phyloP scores from a whole-genome alignment of 2,113 vertebrate species.

The Xenopus borealis region DNA sequence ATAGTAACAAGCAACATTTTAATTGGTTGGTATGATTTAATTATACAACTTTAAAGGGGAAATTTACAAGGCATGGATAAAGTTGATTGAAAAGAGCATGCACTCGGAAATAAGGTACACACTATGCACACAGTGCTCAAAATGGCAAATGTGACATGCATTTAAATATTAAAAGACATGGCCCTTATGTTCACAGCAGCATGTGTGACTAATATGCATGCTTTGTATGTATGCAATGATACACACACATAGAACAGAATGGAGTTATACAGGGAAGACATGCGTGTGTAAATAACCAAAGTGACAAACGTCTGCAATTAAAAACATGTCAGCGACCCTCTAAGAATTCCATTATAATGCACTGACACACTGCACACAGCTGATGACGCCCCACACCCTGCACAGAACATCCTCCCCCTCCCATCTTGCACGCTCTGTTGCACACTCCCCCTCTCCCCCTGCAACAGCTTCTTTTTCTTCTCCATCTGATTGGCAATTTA shows the following conservation, averaged over 20 bases:
- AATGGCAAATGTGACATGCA: not conserved
- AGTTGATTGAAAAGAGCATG: no score
- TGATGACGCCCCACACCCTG: constrained; percentile 3
- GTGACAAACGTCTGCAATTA: constrained; percentile 7
- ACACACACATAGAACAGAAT: not conserved
- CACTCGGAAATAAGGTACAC: no score
- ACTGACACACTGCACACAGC: constrained; percentile 36
- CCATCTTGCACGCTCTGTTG: not conserved
- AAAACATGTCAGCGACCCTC: constrained; percentile 23
- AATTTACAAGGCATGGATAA: no score
- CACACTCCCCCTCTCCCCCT: constrained; percentile 8
- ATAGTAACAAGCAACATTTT: no score
- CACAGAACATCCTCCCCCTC: not conserved
- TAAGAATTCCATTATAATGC: constrained; percentile 23
- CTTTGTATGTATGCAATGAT: not conserved
- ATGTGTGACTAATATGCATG: not conserved
- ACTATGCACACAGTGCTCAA: not conserved
- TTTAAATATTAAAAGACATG: not conserved
- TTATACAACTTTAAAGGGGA: no score
- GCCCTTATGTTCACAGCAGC: not conserved
- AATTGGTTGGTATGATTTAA: no score
- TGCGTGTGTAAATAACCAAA: constrained; percentile 18
- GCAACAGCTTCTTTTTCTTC: constrained; percentile 47
- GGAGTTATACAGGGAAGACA: constrained; percentile 1
- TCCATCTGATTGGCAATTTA: constrained; percentile 53